phyloP scores from a whole-genome alignment of 1,140 invertebrate species.

The Drosophila asahinai region DNA sequence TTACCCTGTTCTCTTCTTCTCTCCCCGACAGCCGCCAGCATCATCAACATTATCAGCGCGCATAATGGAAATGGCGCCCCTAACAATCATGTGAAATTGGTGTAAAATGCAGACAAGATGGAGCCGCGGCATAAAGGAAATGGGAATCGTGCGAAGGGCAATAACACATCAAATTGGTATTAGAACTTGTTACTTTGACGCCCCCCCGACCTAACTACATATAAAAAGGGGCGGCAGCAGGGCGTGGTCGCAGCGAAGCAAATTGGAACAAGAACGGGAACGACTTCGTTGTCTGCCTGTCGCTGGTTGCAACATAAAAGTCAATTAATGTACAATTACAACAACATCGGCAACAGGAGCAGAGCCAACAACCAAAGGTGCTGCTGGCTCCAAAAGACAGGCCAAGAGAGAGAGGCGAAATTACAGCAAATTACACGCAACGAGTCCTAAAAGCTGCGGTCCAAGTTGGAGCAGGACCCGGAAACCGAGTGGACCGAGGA shows the following conservation, averaged over 20 bases:
- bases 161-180: constrained; percentile 74
- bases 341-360: constrained; percentile 54
- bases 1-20: constrained; percentile 18
- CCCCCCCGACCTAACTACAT: constrained; percentile 6
- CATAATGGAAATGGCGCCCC: constrained; percentile 67
- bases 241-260: constrained; percentile 21
- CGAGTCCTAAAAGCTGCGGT: constrained; percentile 50
- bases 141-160: constrained; percentile 46
- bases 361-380: constrained; percentile 3
- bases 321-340: constrained; percentile 83
- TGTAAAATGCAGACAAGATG: constrained; percentile 47
- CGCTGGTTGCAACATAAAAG: constrained; percentile 70
- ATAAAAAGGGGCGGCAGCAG: constrained; percentile 4
- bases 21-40: constrained; percentile 14
- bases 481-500: constrained; percentile 49
- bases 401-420: constrained; percentile 33
- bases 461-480: constrained; percentile 54
- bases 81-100: constrained; percentile 81
- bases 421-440: constrained; percentile 79
- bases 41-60: constrained; percentile 25
- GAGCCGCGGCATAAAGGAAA: constrained; percentile 40
- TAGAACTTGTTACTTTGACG: constrained; percentile 58
- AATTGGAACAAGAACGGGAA: constrained; percentile 43
- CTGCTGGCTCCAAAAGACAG: background rate
- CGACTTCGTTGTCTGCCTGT: constrained; percentile 13